Base-by-base conservation (phyloP, 1,140 invertebrate genomes). In the Drusus annulatus region DNA sequence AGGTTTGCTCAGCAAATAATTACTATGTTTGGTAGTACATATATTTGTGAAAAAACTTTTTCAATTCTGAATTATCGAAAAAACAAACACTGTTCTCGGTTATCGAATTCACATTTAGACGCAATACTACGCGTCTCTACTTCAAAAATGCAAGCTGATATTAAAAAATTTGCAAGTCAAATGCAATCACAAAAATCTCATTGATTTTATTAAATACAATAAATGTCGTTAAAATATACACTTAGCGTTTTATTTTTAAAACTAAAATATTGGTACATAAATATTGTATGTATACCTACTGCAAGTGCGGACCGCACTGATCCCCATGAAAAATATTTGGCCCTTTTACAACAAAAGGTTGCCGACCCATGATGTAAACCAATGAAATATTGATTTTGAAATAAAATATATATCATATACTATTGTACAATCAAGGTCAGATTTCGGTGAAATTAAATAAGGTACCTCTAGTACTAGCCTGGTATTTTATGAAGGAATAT, bases 141-240 rank as follows among this genome's bases (percentile, higher is more conserved):
- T 76, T 76, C 74, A 76, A 76, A 76, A 76, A 76, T 76, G 74
- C 74, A 76, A 76, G 74, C 58, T 76, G 17, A 76, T 76, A 76
- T 76, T 5, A 76, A 76, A 76, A 76, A 76, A 76, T 54, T 76
- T 76, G 74, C 74, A 76, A 60, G 74, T 58, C 74, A 76, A 76
- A 76, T 76, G 58, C 74, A 76, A 60, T 21, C 74, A 76, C 74
- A 76, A 76, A 76, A 76, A 76, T 76, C 74, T 76, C 73, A 76
- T 76, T 76, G 73, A 76, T 76, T 76, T 76, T 76, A 76, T 60
- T 76, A 76, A 58, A 28, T 28, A 28, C 25, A 28, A 28, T 28
- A 28, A 28, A 28, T 28, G 25, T 28, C 25, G 25, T 28, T 28
- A 28, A 28, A 28, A 28, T 28, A 28, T 28, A 28, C 25, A 28